phyloP scores from a whole-genome alignment of 2,797 vertebrate species.

The Melanogrammus aeglefinus region DNA sequence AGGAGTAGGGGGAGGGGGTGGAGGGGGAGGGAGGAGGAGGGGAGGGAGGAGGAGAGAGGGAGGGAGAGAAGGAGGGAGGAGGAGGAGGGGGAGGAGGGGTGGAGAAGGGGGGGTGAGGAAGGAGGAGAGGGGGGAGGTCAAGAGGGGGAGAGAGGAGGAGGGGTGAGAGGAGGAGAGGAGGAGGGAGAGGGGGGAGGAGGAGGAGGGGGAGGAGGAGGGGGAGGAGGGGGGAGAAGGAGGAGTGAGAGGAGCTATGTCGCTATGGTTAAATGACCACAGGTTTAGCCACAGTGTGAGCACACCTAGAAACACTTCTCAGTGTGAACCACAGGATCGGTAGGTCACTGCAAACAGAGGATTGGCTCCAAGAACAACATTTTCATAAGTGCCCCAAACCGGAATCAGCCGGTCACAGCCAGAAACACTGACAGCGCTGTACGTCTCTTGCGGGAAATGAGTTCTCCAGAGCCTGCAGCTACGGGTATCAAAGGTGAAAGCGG shows the following conservation, averaged over 20 bases:
- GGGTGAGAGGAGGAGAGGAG: background rate
- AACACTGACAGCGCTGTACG: too few species aligned
- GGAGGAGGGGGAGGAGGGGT: background rate
- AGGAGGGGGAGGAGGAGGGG: background rate
- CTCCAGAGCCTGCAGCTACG: background rate
- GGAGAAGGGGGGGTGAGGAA: background rate
- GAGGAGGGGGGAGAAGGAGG: background rate
- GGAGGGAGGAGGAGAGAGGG: too few species aligned
- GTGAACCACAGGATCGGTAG: too few species aligned
- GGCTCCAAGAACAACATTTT: too few species aligned
- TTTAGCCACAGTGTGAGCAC: background rate
- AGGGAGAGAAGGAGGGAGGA: slow-evolving; percentile 1
- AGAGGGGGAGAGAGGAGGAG: background rate
- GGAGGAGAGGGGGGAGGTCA: background rate
- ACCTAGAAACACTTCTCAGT: background rate
- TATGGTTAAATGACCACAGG: background rate
- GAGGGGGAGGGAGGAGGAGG: background rate
- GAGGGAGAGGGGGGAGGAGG: too few species aligned
- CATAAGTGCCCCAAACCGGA: too few species aligned
- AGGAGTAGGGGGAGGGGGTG: too few species aligned
- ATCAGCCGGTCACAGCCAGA: too few species aligned
- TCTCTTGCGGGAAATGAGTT: background rate
- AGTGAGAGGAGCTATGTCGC: background rate
- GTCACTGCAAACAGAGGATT: too few species aligned
- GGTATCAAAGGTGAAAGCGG: background rate